phyloP scores from a whole-genome alignment of 2,797 vertebrate genomes.

The Poecilia velifera region DNA sequence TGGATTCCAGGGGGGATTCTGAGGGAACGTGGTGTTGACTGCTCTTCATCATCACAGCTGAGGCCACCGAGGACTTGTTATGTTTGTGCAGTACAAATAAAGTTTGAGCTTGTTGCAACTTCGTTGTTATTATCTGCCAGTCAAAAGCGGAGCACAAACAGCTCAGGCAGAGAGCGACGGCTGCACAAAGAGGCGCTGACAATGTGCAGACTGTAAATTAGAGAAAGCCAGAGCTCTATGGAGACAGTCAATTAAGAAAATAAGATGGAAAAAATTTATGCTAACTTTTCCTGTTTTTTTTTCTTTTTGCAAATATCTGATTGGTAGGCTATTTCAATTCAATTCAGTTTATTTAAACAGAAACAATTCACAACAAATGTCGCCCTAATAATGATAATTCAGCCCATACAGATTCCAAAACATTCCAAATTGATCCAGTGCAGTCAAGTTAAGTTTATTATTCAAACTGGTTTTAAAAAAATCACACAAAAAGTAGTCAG shows the following conservation, averaged over 20 bases:
- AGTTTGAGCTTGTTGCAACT: slow-evolving; percentile 47
- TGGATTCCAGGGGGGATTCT: slow-evolving; percentile 71
- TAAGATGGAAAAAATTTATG: neutral
- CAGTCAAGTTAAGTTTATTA: neutral
- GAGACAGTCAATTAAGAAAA: neutral
- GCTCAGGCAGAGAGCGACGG: neutral
- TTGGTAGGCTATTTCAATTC: neutral
- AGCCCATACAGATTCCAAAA: neutral
- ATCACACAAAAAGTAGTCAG: neutral
- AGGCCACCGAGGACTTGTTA: slow-evolving; percentile 60
- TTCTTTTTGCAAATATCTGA: neutral
- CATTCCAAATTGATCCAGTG: neutral
- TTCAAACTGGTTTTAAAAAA: neutral
- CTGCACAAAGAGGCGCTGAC: neutral
- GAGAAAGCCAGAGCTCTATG: neutral
- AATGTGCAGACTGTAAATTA: neutral
- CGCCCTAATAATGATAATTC: neutral
- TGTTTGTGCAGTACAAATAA: slow-evolving; percentile 48
- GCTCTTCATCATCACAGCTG: slow-evolving; percentile 62
- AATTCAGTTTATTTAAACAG: neutral
- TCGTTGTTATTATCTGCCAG: slow-evolving; percentile 52
- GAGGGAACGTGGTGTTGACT: slow-evolving; percentile 58
- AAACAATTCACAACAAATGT: neutral
- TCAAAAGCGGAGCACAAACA: slow-evolving; percentile 29
- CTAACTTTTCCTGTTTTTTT: neutral